A percentile compares a stretch with the other conserved stretches of the same genome.
Conservation (phyloP, 2,888 invertebrate species). For the Neoaliturus tenellus region DNA sequence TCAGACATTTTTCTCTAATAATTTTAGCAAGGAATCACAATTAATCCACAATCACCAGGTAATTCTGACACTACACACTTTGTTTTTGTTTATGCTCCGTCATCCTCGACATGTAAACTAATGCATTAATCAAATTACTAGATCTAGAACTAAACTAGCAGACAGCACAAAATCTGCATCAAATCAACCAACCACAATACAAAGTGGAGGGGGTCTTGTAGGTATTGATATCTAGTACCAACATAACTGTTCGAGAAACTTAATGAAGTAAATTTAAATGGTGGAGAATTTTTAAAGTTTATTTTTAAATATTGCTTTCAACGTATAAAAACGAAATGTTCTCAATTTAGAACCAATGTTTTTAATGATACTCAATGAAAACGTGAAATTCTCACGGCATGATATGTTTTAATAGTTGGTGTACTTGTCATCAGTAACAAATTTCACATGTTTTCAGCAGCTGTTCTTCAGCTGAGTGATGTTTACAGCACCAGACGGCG, state of each 20-base stretch:
- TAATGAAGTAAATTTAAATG: neutral
- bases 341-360: too few relatives aligned
- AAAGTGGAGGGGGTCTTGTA: neutral
- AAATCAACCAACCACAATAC: slow-evolving; percentile 16
- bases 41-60: neutral
- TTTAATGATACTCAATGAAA: too few relatives aligned
- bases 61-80: neutral
- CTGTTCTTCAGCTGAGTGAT: slow-evolving; percentile 40
- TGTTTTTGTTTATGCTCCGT: slow-evolving; percentile 48
- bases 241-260: neutral
- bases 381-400: too few relatives aligned
- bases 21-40: neutral
- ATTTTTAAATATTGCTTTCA: too few relatives aligned
- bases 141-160: slow-evolving; percentile 1
- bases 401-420: slow-evolving; percentile 6
- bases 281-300: too few relatives aligned
- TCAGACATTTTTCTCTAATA: slow-evolving; percentile 58
- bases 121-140: neutral
- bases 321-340: too few relatives aligned
- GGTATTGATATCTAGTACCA: slow-evolving; percentile 37
- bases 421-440: neutral
- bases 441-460: neutral
- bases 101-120: neutral
- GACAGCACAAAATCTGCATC: slow-evolving; percentile 35
- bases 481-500: slow-evolving; percentile 25